Percentiles rank a stretch among this genome's conserved stretches.
Evolutionary conservation across 2,797 vertebrate genomes (phyloP).

Genomic region (Lutjanus campechanus): DNA sequence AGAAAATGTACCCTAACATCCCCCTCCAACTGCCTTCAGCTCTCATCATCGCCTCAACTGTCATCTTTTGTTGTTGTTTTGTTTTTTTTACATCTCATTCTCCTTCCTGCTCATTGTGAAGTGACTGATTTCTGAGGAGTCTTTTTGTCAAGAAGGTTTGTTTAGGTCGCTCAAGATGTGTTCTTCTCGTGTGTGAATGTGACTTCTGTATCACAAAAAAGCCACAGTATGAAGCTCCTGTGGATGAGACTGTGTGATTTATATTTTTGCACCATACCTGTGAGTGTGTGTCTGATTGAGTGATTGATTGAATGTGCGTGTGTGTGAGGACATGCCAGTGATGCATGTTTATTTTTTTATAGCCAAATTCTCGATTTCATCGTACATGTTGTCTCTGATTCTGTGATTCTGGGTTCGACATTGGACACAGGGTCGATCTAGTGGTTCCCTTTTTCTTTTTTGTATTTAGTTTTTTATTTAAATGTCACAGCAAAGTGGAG

Average conservation of each 20-base stretch:
- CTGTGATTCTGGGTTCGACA: constrained; percentile 22
- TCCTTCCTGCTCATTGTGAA: constrained; percentile 39
- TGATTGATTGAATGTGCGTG: neutral
- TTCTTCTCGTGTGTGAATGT: constrained; percentile 18
- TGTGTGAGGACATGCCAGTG: constrained; percentile 23
- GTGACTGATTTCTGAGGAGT: constrained; percentile 41
- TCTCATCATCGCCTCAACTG: constrained; percentile 10
- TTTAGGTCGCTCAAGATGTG: constrained; percentile 11
- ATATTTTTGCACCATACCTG: constrained; percentile 56
- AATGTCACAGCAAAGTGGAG: constrained; percentile 37
- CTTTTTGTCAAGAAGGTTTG: constrained; percentile 33
- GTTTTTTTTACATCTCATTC: constrained; percentile 14
- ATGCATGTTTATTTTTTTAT: constrained; percentile 41
- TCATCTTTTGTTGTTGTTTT: constrained; percentile 9
- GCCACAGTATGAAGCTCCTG: constrained; percentile 46
- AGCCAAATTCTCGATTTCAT: constrained; percentile 63
- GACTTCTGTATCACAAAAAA: constrained; percentile 29
- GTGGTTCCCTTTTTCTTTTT: constrained; percentile 21
- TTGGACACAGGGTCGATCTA: constrained; percentile 12
- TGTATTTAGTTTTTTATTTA: constrained; percentile 62
- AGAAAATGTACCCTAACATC: neutral
- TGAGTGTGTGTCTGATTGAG: constrained; percentile 7
- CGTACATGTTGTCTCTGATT: constrained; percentile 40
- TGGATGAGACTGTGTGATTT: constrained; percentile 34
- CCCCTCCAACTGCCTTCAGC: constrained; percentile 12